Conservation (phyloP, 1,140 invertebrate species). For the Drosophila kikkawai region DNA sequence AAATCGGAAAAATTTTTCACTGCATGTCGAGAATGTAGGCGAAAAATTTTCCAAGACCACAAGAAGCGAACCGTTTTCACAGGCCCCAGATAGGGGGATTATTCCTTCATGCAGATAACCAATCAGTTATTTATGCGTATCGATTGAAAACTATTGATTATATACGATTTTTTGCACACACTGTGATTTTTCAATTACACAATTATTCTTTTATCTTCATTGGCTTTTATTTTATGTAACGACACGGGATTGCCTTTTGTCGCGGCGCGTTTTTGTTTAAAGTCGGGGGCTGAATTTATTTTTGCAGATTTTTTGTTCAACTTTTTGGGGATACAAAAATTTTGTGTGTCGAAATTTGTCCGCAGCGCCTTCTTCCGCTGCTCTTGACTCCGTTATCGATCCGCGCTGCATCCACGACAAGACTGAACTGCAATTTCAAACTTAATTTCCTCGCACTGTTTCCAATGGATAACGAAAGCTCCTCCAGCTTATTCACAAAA, state of each 20-base stretch:
- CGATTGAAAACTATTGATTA: conserved; percentile 62
- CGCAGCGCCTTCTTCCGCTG: conserved; percentile 58
- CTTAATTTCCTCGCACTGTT: conserved; percentile 76
- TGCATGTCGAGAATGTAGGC: conserved; percentile 56
- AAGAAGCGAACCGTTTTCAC: conserved; percentile 7
- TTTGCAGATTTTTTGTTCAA: conserved; percentile 44
- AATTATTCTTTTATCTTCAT: conserved; percentile 41
- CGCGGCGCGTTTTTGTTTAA: conserved; percentile 1
- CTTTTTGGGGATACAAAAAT: conserved; percentile 57
- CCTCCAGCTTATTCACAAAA: conserved; percentile 58
- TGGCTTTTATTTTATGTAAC: conserved; percentile 23
- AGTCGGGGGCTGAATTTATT: conserved; percentile 24
- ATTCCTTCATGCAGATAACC: neutral
- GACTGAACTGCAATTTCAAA: conserved; percentile 84
- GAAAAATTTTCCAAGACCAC: conserved; percentile 62
- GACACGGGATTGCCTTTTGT: conserved; percentile 11
- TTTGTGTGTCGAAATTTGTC: conserved; percentile 70
- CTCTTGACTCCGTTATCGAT: conserved; percentile 79
- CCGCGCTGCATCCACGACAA: conserved; percentile 84
- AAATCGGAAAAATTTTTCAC: conserved; percentile 81
- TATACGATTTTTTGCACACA: conserved; percentile 23
- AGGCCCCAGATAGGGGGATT: neutral
- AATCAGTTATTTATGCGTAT: conserved; percentile 40
- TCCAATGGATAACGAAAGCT: conserved; percentile 83
- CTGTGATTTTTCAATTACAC: conserved; percentile 68